Percentiles rank a stretch among this genome's conserved stretches.
Conservation (phyloP, 2,888 invertebrate genomes). For the Heliconius hortense region DNA sequence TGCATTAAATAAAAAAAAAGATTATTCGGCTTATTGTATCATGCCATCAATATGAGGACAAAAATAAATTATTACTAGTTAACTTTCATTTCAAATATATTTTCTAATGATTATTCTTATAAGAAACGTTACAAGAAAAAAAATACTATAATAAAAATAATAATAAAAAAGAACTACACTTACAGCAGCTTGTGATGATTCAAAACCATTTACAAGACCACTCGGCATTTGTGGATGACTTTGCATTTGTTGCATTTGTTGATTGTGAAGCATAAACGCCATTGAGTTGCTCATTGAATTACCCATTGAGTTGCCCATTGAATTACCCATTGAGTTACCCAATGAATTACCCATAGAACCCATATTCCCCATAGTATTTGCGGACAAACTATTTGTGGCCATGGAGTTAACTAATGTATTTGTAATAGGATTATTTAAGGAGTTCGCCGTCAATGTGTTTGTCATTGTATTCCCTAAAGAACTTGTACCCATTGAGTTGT, state of each 20-base stretch:
- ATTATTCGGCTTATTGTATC: background rate
- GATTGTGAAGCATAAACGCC: conserved; percentile 64
- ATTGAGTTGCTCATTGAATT: conserved; percentile 42
- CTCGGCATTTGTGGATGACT: conserved; percentile 55
- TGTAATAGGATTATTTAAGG: conserved; percentile 44
- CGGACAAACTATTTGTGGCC: conserved; percentile 40
- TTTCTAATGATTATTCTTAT: too few relatives aligned
- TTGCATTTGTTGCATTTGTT: conserved; percentile 57
- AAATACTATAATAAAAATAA: background rate
- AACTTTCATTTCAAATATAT: too few relatives aligned
- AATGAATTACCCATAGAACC: conserved; percentile 37
- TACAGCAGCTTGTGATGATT: conserved; percentile 63
- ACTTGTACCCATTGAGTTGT: conserved; percentile 55
- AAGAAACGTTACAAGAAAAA: too few relatives aligned
- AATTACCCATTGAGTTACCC: conserved; percentile 26
- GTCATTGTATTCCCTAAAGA: conserved; percentile 47
- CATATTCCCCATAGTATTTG: conserved; percentile 41
- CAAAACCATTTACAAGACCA: conserved; percentile 69
- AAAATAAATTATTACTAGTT: too few relatives aligned
- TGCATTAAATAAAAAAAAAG: background rate
- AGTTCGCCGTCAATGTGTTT: conserved; percentile 47
- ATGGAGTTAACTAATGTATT: conserved; percentile 41
- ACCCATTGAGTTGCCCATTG: conserved; percentile 41
- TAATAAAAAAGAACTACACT: conserved; percentile 46
- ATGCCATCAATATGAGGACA: background rate